Percentiles rank a stretch among this genome's conserved stretches.
Evolutionary conservation across 2,797 vertebrate species (phyloP).

Genomic region (Eurystomus glaucurus): DNA sequence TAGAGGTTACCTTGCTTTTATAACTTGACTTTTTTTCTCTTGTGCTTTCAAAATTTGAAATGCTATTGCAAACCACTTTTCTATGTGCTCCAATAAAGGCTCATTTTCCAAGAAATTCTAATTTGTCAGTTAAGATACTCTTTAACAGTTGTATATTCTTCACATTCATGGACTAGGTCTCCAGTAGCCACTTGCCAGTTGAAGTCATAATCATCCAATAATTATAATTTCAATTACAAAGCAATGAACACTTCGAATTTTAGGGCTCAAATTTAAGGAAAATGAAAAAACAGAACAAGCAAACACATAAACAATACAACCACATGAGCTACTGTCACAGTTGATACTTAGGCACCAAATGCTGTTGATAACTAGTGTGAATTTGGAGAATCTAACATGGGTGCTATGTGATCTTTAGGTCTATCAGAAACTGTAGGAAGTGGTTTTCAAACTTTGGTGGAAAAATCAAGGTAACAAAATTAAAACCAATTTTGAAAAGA

Average conservation of each 20-base stretch:
- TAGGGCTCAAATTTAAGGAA: background rate
- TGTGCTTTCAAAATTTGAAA: background rate
- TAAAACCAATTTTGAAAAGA: background rate
- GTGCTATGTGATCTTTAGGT: background rate
- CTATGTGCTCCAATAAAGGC: background rate
- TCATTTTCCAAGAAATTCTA: background rate
- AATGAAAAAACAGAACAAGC: accelerated
- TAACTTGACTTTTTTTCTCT: background rate
- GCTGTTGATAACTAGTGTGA: background rate
- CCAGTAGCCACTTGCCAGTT: background rate
- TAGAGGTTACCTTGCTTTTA: background rate
- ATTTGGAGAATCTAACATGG: background rate
- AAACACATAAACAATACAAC: accelerated
- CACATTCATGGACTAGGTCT: background rate
- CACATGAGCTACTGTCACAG: background rate
- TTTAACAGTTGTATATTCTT: background rate
- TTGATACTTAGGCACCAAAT: background rate
- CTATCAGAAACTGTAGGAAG: background rate
- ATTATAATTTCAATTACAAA: background rate
- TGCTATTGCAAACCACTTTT: background rate
- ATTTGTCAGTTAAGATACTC: background rate
- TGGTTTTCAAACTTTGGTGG: background rate
- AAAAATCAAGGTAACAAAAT: background rate
- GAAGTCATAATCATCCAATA: background rate
- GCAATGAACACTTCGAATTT: background rate